Conservation (phyloP, 2,888 invertebrate species). For the Lumbricus terrestris region DNA sequence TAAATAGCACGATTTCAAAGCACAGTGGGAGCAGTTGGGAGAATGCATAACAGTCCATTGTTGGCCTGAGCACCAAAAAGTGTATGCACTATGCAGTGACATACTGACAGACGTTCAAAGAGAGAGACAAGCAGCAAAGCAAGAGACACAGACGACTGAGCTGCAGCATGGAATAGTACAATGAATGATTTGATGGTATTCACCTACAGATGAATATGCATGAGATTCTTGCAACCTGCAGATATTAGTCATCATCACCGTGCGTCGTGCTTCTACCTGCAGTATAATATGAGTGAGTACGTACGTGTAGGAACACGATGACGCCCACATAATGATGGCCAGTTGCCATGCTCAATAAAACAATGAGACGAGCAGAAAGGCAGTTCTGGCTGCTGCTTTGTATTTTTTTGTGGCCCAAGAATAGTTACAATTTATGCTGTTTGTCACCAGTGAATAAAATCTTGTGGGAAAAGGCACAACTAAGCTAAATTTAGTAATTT, state of each 20-base stretch:
- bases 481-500: neutral
- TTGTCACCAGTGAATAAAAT: neutral
- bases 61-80: neutral
- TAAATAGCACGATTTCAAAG: neutral
- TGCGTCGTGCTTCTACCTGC: neutral
- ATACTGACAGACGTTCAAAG: neutral
- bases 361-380: neutral
- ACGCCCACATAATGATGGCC: neutral
- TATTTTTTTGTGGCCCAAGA: neutral
- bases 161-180: neutral
- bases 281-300: neutral
- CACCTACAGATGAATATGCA: neutral
- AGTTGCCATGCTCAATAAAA: conserved; percentile 3
- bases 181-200: neutral
- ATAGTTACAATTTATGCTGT: neutral
- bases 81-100: neutral
- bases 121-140: neutral
- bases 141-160: neutral
- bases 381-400: neutral
- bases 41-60: neutral
- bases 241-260: neutral
- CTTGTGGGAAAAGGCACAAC: neutral
- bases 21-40: neutral
- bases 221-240: neutral
- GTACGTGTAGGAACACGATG: neutral